Conservation (phyloP, 2,888 invertebrate genomes). For the Dynastes grantii region DNA sequence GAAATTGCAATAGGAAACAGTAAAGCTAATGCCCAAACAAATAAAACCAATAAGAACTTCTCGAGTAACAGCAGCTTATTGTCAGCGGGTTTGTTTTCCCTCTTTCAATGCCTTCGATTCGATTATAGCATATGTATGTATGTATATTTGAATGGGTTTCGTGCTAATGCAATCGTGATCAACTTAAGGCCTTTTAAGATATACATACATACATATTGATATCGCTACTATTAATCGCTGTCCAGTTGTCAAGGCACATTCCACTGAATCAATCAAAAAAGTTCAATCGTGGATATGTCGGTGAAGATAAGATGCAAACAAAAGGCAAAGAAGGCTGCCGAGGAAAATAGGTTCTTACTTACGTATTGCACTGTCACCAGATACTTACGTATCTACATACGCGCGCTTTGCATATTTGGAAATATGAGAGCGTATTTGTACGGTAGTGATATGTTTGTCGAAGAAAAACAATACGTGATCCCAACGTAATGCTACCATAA, state of each 20-base stretch:
- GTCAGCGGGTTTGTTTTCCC: slow-evolving; percentile 13
- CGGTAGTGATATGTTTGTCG: slow-evolving; percentile 18
- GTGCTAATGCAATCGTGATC: slow-evolving; percentile 51
- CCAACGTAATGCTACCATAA: slow-evolving; percentile 39
- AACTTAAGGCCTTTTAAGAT: slow-evolving; percentile 46
- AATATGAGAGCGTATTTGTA: slow-evolving; percentile 40
- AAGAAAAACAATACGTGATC: slow-evolving; percentile 30
- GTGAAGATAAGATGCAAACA: slow-evolving; percentile 18
- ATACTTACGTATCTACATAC: slow-evolving; percentile 18
- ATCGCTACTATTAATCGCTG: slow-evolving; percentile 41
- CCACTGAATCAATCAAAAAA: slow-evolving; percentile 34
- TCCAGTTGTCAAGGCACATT: slow-evolving; percentile 26
- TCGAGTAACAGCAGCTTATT: slow-evolving; percentile 14
- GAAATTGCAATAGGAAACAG: slow-evolving; percentile 15
- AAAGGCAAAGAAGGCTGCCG: neutral
- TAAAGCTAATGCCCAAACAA: slow-evolving; percentile 41
- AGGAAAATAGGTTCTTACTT: neutral
- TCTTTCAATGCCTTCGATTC: slow-evolving; percentile 48
- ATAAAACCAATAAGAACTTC: slow-evolving; percentile 34
- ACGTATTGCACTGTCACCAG: slow-evolving; percentile 22
- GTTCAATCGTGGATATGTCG: slow-evolving; percentile 1
- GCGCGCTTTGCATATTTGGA: slow-evolving; percentile 28
- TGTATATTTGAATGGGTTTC: slow-evolving; percentile 42
- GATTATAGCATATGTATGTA: slow-evolving; percentile 50
- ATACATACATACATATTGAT: slow-evolving; percentile 34